A percentile compares a stretch with the other conserved stretches of the same genome.
phyloP scores from a whole-genome alignment of 2,888 invertebrate species.

The Unio delphinus region DNA sequence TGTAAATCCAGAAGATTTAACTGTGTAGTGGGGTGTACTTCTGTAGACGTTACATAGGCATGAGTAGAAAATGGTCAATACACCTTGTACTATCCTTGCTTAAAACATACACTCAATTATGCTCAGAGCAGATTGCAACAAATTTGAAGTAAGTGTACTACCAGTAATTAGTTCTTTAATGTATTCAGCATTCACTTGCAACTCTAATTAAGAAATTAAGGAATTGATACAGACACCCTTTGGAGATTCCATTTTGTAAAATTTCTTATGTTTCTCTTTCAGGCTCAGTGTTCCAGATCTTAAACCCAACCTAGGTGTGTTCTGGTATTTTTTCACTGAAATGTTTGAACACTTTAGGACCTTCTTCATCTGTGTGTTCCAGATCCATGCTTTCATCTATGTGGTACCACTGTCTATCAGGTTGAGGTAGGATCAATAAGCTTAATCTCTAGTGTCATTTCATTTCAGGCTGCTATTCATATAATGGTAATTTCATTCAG shows the following conservation, averaged over 20 bases:
- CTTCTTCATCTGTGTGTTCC: slow-evolving; percentile 96
- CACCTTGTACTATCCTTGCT: too few relatives aligned
- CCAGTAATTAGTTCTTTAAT: neutral
- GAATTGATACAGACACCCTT: neutral
- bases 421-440: slow-evolving; percentile 71
- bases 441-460: too few relatives aligned
- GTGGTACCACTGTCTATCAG: slow-evolving; percentile 82
- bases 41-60: too few relatives aligned
- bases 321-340: slow-evolving; percentile 99
- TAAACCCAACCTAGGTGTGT: slow-evolving; percentile 96
- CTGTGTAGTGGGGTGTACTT: neutral
- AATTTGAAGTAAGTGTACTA: too few relatives aligned
- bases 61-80: too few relatives aligned
- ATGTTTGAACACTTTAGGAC: slow-evolving; percentile 99
- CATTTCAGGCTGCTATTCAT: too few relatives aligned
- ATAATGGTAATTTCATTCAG: too few relatives aligned
- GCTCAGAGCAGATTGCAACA: too few relatives aligned
- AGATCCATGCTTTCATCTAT: slow-evolving; percentile 95
- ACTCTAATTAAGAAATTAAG: neutral
- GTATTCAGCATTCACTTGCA: too few relatives aligned
- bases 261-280: slow-evolving; percentile 49
- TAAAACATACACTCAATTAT: too few relatives aligned
- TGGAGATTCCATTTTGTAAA: neutral
- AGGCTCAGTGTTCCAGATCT: slow-evolving; percentile 93
- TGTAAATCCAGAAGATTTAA: neutral